Conservation (phyloP, 2,888 invertebrate species). For the Tenthredo amoena region DNA sequence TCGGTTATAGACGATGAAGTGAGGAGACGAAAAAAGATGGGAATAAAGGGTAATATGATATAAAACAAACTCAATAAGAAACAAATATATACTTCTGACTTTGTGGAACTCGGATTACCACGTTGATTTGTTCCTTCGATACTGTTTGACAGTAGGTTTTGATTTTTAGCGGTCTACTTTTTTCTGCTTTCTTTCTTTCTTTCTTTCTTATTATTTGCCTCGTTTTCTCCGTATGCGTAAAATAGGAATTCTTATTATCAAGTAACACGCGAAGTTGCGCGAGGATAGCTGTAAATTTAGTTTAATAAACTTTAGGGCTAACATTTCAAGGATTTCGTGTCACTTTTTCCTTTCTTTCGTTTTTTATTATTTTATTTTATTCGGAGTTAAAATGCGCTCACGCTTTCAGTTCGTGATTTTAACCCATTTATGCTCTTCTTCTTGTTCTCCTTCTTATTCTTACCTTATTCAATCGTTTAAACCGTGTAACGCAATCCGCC, state of each 20-base stretch:
- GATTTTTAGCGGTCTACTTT: neutral
- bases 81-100: neutral
- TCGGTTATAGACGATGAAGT: neutral
- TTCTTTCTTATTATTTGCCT: neutral
- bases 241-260: slow-evolving; percentile 35
- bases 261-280: neutral
- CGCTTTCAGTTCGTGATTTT: slow-evolving; percentile 12
- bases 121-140: slow-evolving; percentile 4
- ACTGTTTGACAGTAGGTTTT: neutral
- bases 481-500: neutral
- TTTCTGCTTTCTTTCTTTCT: neutral
- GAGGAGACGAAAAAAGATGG: neutral
- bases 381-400: neutral
- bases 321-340: slow-evolving; percentile 32
- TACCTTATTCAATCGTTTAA: neutral
- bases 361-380: neutral
- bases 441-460: neutral
- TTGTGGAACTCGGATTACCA: slow-evolving; percentile 25
- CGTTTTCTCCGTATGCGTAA: neutral
- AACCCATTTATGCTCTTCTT: neutral
- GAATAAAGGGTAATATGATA: slow-evolving; percentile 17
- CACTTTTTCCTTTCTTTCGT: neutral
- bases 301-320: slow-evolving; percentile 19
- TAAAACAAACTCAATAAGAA: neutral
- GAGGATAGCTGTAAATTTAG: slow-evolving; percentile 4